A percentile compares a stretch with the other conserved stretches of the same genome.
phyloP scores from a whole-genome alignment of 2,113 vertebrate species.

The Rhinolophus sinicus region DNA sequence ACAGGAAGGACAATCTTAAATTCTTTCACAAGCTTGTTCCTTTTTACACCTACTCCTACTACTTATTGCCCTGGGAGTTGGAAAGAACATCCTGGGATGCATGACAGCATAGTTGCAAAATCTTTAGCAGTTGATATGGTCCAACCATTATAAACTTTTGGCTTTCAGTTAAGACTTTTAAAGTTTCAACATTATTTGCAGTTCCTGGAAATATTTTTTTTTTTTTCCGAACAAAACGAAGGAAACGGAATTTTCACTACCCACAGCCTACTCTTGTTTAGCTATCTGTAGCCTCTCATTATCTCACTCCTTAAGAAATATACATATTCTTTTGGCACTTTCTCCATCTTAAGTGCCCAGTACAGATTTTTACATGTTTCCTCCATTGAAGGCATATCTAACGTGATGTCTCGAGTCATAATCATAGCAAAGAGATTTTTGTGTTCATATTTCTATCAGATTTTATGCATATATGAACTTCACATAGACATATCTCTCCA shows the following conservation, averaged over 20 bases:
- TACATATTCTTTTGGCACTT: background rate
- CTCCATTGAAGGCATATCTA: background rate
- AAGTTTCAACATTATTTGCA: slow-evolving; percentile 30
- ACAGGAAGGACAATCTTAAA: background rate
- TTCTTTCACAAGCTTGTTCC: background rate
- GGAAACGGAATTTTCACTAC: background rate
- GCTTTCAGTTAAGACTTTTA: slow-evolving; percentile 16
- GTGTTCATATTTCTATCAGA: background rate
- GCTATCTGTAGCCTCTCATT: background rate
- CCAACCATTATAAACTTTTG: slow-evolving; percentile 28
- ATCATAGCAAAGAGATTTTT: background rate
- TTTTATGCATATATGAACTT: background rate
- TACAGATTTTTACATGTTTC: background rate
- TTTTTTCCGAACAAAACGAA: background rate
- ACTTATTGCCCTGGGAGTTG: background rate
- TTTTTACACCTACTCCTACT: background rate
- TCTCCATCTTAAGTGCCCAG: background rate
- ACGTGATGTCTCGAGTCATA: background rate
- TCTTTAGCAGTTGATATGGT: background rate
- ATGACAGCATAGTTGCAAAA: slow-evolving; percentile 50
- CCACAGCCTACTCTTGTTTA: background rate
- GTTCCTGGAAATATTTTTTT: background rate
- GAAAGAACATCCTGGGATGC: background rate
- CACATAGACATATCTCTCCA: background rate
- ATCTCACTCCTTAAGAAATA: background rate